Conservation (phyloP, 2,797 vertebrate species). For the Siniperca obscura region DNA sequence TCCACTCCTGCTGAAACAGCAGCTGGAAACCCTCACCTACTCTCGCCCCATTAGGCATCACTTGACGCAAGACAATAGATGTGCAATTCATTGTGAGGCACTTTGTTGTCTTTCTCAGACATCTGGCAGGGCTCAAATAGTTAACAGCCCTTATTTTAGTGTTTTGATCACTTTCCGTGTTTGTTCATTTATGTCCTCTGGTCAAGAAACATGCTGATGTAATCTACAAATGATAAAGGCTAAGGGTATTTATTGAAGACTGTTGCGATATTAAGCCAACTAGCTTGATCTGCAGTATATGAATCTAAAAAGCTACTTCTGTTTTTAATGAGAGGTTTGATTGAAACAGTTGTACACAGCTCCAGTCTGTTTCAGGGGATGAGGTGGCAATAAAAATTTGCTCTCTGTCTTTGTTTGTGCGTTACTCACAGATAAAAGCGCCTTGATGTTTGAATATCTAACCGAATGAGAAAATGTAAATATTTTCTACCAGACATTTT, state of each 20-base stretch:
- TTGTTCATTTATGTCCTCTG: conserved; percentile 50
- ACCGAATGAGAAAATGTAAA: conserved; percentile 80
- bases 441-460: conserved; percentile 81
- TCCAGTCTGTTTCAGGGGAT: conserved; percentile 70
- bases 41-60: conserved; percentile 59
- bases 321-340: conserved; percentile 69
- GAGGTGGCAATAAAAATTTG: conserved; percentile 74
- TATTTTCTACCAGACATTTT: conserved; percentile 83
- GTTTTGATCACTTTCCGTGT: conserved; percentile 36
- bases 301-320: conserved; percentile 35
- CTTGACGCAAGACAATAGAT: conserved; percentile 60
- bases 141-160: conserved; percentile 6
- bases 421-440: conserved; percentile 69
- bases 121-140: conserved; percentile 45
- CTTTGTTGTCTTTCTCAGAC: conserved; percentile 60
- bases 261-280: conserved; percentile 41
- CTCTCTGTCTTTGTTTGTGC: conserved; percentile 75
- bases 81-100: conserved; percentile 34
- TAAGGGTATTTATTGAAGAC: conserved; percentile 43
- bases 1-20: conserved; percentile 60
- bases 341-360: conserved; percentile 63
- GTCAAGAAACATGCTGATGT: conserved; percentile 51
- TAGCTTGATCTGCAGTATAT: conserved; percentile 12
- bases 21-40: conserved; percentile 66
- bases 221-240: conserved; percentile 54